Conservation (phyloP, 2,888 invertebrate species). For the Bruchidius siliquastri region DNA sequence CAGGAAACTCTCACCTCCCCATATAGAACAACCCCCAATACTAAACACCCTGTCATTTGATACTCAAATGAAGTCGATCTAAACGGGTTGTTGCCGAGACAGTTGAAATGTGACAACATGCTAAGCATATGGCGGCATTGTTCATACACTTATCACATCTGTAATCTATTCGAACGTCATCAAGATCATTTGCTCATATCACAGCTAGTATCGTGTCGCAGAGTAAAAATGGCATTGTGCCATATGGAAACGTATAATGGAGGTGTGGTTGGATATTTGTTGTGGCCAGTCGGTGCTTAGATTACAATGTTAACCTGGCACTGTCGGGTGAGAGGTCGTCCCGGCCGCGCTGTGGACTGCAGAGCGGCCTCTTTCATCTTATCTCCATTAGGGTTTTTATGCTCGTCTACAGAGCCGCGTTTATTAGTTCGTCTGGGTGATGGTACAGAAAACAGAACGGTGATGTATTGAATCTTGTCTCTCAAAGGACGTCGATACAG, state of each 20-base stretch:
- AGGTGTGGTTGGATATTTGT: background rate
- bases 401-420: conserved; percentile 3
- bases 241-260: background rate
- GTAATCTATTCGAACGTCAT: no score
- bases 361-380: conserved; percentile 22
- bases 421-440: background rate
- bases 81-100: no score
- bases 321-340: conserved; percentile 15
- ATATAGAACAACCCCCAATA: no score
- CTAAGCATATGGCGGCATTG: no score
- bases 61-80: no score
- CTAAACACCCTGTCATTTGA: no score
- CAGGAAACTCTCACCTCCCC: no score
- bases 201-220: background rate
- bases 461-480: no score
- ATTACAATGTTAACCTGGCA: conserved; percentile 17
- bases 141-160: no score
- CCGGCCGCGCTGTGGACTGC: conserved; percentile 8
- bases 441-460: background rate
- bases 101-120: no score
- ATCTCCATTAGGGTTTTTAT: conserved; percentile 24
- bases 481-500: no score
- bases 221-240: background rate
- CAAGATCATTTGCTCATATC: no score
- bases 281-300: conserved; percentile 6